Percentiles rank a stretch among this genome's conserved stretches.
phyloP scores from a whole-genome alignment of 2,797 vertebrate genomes.

The Sylvia borin region DNA sequence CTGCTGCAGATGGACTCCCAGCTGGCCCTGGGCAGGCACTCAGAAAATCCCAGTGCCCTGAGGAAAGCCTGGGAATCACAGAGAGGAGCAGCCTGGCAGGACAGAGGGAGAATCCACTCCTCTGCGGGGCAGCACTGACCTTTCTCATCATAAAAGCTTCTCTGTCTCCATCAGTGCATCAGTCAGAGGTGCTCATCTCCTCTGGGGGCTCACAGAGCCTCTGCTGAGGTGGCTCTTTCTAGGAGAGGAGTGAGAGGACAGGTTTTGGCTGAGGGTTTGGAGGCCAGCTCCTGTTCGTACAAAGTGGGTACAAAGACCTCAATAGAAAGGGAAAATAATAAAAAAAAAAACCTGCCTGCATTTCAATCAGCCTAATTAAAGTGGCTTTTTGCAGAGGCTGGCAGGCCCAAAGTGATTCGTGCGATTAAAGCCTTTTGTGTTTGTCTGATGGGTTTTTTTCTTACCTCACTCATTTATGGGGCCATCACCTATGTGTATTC shows the following conservation, averaged over 20 bases:
- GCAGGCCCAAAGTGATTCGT: slow-evolving; percentile 4
- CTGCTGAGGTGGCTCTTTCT: not conserved
- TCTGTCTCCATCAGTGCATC: not conserved
- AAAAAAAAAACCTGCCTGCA: not conserved
- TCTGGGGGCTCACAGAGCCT: not conserved
- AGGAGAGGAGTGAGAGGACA: not conserved
- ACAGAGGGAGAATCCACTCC: not conserved
- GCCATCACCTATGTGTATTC: not conserved
- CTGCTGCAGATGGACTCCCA: not conserved
- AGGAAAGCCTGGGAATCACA: not conserved
- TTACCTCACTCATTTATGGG: not conserved
- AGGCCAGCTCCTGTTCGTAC: not conserved
- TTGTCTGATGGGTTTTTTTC: not conserved
- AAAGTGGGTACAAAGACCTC: not conserved
- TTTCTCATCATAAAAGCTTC: not conserved
- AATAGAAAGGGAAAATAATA: not conserved
- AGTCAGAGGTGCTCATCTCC: not conserved
- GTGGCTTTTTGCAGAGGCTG: slow-evolving; percentile 17
- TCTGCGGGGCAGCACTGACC: not conserved
- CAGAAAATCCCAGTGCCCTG: not conserved
- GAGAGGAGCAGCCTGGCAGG: not conserved
- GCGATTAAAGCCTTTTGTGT: not conserved
- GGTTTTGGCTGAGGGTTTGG: not conserved
- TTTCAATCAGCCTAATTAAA: slow-evolving; percentile 56
- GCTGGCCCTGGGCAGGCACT: not conserved